These are phyloP conservation scores for Incurvaria masculella DNA, from an alignment of 2,888 invertebrate species.

Conservation along the genomic window DNA sequence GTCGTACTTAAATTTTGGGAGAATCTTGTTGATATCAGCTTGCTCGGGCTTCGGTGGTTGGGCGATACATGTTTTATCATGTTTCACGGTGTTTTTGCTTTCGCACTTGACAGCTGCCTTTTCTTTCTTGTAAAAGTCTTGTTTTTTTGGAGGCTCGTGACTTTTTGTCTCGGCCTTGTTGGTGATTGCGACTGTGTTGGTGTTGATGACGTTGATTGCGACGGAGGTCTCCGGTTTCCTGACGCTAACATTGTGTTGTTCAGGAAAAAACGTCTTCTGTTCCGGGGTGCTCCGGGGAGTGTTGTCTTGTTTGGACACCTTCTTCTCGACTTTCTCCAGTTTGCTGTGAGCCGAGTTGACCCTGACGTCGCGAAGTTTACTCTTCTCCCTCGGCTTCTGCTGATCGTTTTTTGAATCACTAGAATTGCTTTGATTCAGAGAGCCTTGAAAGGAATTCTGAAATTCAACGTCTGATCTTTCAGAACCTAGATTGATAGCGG, in stretches of 20 bases:
- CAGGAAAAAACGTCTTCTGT: slow-evolving; percentile 49
- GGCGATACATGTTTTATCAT: slow-evolving; percentile 41
- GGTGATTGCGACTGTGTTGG: slow-evolving; percentile 35
- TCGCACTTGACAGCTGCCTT: slow-evolving; percentile 42
- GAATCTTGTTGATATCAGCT: slow-evolving; percentile 53
- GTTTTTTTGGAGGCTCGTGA: slow-evolving; percentile 43
- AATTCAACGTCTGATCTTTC: slow-evolving; percentile 41
- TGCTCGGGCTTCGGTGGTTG: slow-evolving; percentile 42
- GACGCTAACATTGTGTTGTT: slow-evolving; percentile 25
- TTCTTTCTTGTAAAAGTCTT: slow-evolving; percentile 52
- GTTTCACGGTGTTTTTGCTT: slow-evolving; percentile 38
- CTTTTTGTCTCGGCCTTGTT: slow-evolving; percentile 39
- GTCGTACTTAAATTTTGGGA: slow-evolving; percentile 50
- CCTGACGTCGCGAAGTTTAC: slow-evolving; percentile 44
- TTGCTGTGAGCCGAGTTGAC: slow-evolving; percentile 51
- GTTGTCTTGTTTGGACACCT: slow-evolving; percentile 26
- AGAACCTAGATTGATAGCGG: slow-evolving; percentile 38
- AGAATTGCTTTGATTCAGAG: slow-evolving; percentile 28
- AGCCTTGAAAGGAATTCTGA: slow-evolving; percentile 32
- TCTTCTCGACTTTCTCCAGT: slow-evolving; percentile 44
- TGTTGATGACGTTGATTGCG: slow-evolving; percentile 48
- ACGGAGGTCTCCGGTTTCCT: slow-evolving; percentile 47
- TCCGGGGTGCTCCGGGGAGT: slow-evolving; percentile 44
- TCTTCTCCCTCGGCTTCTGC: slow-evolving; percentile 42
- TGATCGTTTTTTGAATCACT: slow-evolving; percentile 34